phyloP scores from a whole-genome alignment of 2,113 vertebrate species.

The Smithornis capensis region DNA sequence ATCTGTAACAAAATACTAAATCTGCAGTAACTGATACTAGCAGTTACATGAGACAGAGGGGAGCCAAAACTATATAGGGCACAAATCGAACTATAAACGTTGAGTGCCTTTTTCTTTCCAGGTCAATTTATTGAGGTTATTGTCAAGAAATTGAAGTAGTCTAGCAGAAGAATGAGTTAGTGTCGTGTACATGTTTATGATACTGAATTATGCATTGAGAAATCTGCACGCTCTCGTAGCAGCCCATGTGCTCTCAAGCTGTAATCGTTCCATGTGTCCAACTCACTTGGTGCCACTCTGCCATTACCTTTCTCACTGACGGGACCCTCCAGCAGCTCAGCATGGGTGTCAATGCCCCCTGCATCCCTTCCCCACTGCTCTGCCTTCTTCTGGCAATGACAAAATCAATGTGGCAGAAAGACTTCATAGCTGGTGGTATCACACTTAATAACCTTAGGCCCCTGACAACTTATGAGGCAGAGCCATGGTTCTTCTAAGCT shows the following conservation, averaged over 20 bases:
- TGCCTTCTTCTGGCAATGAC: neutral
- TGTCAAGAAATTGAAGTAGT: slow-evolving; percentile 37
- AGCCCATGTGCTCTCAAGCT: neutral
- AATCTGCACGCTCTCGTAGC: neutral
- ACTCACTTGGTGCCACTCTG: neutral
- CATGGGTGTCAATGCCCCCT: neutral
- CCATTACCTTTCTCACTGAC: fast-evolving
- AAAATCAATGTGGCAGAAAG: neutral
- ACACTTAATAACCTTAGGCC: neutral
- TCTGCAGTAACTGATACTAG: slow-evolving; percentile 14
- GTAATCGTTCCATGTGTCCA: neutral
- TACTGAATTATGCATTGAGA: slow-evolving; percentile 32
- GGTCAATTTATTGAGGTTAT: slow-evolving; percentile 23
- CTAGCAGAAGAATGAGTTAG: slow-evolving; percentile 3
- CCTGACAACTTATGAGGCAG: neutral
- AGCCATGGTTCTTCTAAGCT: neutral
- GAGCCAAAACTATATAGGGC: slow-evolving; percentile 28
- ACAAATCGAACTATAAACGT: slow-evolving; percentile 26
- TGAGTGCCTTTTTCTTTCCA: slow-evolving; percentile 18
- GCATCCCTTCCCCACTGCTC: neutral
- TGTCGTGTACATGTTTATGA: neutral
- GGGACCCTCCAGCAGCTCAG: neutral
- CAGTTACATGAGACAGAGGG: neutral
- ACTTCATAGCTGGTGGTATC: neutral
- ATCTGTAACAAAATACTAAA: slow-evolving; percentile 41